Conservation (phyloP, 1,140 invertebrate species). For the Pollicipes pollicipes region DNA sequence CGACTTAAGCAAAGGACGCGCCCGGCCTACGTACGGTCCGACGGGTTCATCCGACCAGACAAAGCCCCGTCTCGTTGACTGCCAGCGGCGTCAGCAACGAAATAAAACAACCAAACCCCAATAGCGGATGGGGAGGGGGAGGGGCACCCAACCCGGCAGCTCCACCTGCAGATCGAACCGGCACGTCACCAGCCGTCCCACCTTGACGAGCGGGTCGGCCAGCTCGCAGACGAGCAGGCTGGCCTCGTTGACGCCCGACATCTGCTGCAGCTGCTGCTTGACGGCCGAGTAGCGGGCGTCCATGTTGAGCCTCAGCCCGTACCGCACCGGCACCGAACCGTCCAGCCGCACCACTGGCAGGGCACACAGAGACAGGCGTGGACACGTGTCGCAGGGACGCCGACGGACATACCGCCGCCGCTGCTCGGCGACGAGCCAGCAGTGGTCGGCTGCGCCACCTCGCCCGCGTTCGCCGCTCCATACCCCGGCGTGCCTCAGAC, state of each 20-base stretch:
- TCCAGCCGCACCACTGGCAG: slow-evolving; percentile 50
- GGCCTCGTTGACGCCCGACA: slow-evolving; percentile 29
- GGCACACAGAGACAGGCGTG: slow-evolving; percentile 4
- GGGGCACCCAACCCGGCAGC: not conserved
- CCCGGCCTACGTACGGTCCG: too few relatives aligned
- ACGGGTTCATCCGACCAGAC: too few relatives aligned
- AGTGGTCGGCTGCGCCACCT: too few relatives aligned
- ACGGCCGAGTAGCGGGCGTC: slow-evolving; percentile 54
- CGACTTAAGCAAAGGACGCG: too few relatives aligned
- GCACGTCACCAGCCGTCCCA: too few relatives aligned
- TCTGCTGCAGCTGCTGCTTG: slow-evolving; percentile 45
- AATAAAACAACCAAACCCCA: too few relatives aligned
- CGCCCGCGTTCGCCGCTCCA: too few relatives aligned
- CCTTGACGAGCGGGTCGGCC: slow-evolving; percentile 20
- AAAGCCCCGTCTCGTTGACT: too few relatives aligned
- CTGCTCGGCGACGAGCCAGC: not conserved
- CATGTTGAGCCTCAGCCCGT: slow-evolving; percentile 57
- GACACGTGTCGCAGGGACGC: not conserved
- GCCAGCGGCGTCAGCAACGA: too few relatives aligned
- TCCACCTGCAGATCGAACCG: too few relatives aligned
- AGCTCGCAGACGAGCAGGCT: slow-evolving; percentile 36
- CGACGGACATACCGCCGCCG: not conserved
- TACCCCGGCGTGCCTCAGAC: too few relatives aligned
- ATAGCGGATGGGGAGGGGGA: too few relatives aligned
- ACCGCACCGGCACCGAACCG: slow-evolving; percentile 58